Conservation (phyloP, 2,797 vertebrate genomes). For the Pseudochirops corinnae region DNA sequence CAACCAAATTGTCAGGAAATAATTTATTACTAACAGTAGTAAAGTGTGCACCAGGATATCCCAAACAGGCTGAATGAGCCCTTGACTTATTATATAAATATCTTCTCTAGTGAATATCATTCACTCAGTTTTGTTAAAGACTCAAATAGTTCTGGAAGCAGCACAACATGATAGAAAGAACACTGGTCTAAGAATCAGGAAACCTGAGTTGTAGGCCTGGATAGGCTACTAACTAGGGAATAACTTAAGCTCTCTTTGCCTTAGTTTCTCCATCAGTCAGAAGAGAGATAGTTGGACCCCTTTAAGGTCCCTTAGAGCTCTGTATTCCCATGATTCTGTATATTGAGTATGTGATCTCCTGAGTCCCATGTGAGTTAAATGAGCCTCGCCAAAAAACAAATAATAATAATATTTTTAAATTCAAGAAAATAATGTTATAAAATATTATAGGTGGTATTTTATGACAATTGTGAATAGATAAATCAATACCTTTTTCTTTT, state of each 20-base stretch:
- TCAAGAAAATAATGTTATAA: not conserved
- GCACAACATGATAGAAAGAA: constrained; percentile 46
- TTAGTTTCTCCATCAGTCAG: constrained; percentile 6
- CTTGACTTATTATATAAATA: constrained; percentile 77
- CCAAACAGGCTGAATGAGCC: constrained; percentile 79
- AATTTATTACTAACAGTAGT: constrained; percentile 80
- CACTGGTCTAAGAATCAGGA: constrained; percentile 26
- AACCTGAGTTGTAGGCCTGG: constrained; percentile 22
- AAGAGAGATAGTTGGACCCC: not conserved
- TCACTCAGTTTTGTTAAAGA: constrained; percentile 70
- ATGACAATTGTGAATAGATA: constrained; percentile 22
- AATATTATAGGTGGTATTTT: constrained; percentile 18
- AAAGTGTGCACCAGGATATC: constrained; percentile 78
- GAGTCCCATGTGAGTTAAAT: constrained; percentile 19
- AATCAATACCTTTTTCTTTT: constrained; percentile 44
- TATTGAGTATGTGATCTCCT: not conserved
- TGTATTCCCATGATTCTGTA: constrained; percentile 22
- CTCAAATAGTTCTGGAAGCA: constrained; percentile 76
- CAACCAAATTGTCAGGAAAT: constrained; percentile 80
- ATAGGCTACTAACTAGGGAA: constrained; percentile 39
- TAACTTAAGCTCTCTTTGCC: not conserved
- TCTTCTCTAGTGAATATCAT: constrained; percentile 54
- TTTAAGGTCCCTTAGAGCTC: constrained; percentile 46
- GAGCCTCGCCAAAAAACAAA: not conserved
- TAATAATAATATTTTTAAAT: not conserved